These are phyloP conservation scores for Poeciliopsis prolifica DNA, from an alignment of 2,113 vertebrate species.

Conservation along the genomic window DNA sequence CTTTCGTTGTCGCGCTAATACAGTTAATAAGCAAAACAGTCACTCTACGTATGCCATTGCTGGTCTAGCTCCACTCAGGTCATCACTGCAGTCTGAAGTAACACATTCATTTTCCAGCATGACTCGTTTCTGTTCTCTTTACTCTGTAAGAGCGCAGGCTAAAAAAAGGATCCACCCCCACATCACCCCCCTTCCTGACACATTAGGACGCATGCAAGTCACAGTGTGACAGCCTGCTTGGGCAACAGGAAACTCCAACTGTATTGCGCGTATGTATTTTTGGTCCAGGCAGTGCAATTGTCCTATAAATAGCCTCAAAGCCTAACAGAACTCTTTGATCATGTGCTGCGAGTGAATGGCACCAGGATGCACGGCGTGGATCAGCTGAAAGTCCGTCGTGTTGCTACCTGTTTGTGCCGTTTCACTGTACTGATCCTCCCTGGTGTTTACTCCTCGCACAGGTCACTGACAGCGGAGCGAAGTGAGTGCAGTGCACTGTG, in stretches of 20 bases:
- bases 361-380: slow-evolving; percentile 8
- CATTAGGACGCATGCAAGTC: slow-evolving; percentile 16
- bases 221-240: slow-evolving; percentile 26
- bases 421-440: slow-evolving; percentile 11
- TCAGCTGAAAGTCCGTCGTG: not conserved
- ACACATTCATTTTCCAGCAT: slow-evolving; percentile 21
- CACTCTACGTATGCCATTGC: not conserved
- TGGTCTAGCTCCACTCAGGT: not conserved
- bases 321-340: slow-evolving; percentile 46
- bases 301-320: slow-evolving; percentile 58
- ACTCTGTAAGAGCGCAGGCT: not conserved
- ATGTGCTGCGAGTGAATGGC: slow-evolving; percentile 37
- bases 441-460: slow-evolving; percentile 31
- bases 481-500: slow-evolving; percentile 7
- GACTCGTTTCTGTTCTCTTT: slow-evolving; percentile 28
- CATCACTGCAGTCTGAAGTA: not conserved
- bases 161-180: slow-evolving; percentile 15
- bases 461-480: slow-evolving; percentile 38
- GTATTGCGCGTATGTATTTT: slow-evolving; percentile 59
- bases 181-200: not conserved
- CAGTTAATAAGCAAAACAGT: not conserved
- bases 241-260: slow-evolving; percentile 64
- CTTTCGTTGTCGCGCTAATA: not conserved
- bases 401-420: not conserved
- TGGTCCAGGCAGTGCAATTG: slow-evolving; percentile 45